Conservation (phyloP, 2,888 invertebrate genomes). For the Agapostemon virescens region DNA sequence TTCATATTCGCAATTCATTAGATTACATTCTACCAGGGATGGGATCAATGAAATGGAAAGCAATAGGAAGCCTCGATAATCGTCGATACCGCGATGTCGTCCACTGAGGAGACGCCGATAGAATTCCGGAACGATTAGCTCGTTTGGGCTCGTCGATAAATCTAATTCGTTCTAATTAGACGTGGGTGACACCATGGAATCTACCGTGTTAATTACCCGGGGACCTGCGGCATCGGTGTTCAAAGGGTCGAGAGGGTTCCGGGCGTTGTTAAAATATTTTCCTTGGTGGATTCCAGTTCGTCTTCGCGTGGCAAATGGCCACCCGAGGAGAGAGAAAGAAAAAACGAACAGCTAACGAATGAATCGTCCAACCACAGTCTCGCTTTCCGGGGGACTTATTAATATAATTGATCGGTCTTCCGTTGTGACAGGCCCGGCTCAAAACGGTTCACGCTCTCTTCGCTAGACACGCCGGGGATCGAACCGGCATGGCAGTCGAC, state of each 20-base stretch:
- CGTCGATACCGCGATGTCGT: background rate
- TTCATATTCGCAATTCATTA: too few species aligned
- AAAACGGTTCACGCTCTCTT: slow-evolving; percentile 48
- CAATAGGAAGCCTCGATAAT: background rate
- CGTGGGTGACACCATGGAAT: slow-evolving; percentile 58
- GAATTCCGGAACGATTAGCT: slow-evolving; percentile 24
- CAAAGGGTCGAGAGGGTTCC: slow-evolving; percentile 17
- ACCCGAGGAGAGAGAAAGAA: slow-evolving; percentile 7
- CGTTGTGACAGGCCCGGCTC: slow-evolving; percentile 67
- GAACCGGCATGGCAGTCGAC: slow-evolving; percentile 25
- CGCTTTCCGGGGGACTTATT: slow-evolving; percentile 52
- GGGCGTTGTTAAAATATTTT: slow-evolving; percentile 55
- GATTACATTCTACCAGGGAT: background rate
- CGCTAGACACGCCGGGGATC: slow-evolving; percentile 29
- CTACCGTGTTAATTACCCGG: slow-evolving; percentile 59
- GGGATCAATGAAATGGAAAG: background rate
- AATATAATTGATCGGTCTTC: slow-evolving; percentile 70
- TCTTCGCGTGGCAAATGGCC: slow-evolving; percentile 52
- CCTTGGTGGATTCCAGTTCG: slow-evolving; percentile 10
- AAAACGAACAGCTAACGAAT: slow-evolving; percentile 7
- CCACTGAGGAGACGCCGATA: background rate
- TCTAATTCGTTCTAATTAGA: slow-evolving; percentile 67
- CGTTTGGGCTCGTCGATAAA: slow-evolving; percentile 54
- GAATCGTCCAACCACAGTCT: slow-evolving; percentile 29
- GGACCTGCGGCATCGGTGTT: slow-evolving; percentile 50